Evolutionary conservation across 2,888 invertebrate genomes (phyloP).

Genomic region (Timema cristinae): DNA sequence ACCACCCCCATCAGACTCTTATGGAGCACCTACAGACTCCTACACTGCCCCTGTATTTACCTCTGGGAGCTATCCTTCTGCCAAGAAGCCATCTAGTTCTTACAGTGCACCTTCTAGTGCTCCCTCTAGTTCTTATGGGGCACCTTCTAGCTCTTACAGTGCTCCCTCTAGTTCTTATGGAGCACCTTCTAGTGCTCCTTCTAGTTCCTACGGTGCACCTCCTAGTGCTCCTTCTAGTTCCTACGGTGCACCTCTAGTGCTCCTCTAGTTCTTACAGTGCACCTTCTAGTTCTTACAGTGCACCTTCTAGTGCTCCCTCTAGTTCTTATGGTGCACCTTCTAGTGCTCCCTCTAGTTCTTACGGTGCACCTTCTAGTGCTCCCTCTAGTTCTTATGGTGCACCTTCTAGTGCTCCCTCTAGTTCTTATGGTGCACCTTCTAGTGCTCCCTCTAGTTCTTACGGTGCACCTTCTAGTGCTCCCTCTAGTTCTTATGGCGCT

Average conservation of each 20-base stretch:
- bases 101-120: slow-evolving; percentile 32
- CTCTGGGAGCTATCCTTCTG: no score
- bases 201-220: slow-evolving; percentile 14
- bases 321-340: slow-evolving; percentile 45
- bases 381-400: slow-evolving; percentile 15
- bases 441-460: no score
- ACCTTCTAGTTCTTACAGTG: slow-evolving; percentile 42
- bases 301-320: slow-evolving; percentile 35
- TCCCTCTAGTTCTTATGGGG: slow-evolving; percentile 26
- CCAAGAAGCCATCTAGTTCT: slow-evolving; percentile 21
- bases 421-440: neutral
- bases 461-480: neutral
- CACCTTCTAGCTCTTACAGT: slow-evolving; percentile 24
- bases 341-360: slow-evolving; percentile 34
- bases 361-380: slow-evolving; percentile 24
- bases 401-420: neutral
- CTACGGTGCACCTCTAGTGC: slow-evolving; percentile 33
- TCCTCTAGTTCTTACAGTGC: slow-evolving; percentile 27
- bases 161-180: slow-evolving; percentile 30
- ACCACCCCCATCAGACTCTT: slow-evolving; percentile 33
- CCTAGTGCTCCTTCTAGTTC: slow-evolving; percentile 23
- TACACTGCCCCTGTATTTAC: no score
- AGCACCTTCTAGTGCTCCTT: slow-evolving; percentile 33
- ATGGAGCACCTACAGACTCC: slow-evolving; percentile 30
- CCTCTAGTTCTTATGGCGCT: slow-evolving; percentile 35